Base-by-base conservation (phyloP, 2,113 vertebrate genomes). In the Sinocyclocheilus anshuiensis region DNA sequence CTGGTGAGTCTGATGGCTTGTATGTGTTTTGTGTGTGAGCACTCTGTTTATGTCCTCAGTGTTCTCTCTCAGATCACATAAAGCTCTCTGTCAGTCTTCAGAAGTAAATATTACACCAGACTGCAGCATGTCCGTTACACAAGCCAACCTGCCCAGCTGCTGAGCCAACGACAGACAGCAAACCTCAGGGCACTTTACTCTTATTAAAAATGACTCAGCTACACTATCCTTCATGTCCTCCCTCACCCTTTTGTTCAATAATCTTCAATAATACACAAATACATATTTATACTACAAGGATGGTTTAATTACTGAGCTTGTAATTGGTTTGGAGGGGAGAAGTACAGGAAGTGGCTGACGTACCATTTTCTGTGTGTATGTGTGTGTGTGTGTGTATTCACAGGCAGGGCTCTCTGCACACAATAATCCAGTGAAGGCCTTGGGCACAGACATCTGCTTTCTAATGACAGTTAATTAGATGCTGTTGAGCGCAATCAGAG, bases 391-490 rank as follows among this genome's bases (percentile, higher is more conserved):
- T 26, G 22, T 90, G 87, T 84, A 80, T 88, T 90, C 90, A 90
- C 84, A 74, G 74, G 59, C 75, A 87, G 89, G 77, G 85, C 87
- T 15, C 77, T 84, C 81, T 86, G 87, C 89, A 84, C 67, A 89
- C 88, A 90, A 90, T 93, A 91, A 93, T 87, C 86, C 86, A 91
- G 72, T 84, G 84, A 84, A 91, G 91, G 95, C 95, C 95, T 84
- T 59, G 18, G 95, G 95, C 94, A 94, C 93, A 93, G 95, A 95
- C 96, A 96, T 96, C 96, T 97, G 97, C 96, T 97, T 95, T 93
- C 90, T 97, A 97, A 97, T 97, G 96, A 97, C 95, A 94, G 94
- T 94, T 97, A 97, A 98, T 98, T 97, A 96, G 95, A 94, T 92
- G 94, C 95, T 97, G 97, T 97, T 96, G 95, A 92, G 94, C 91